These are phyloP conservation scores for Platerodrilus igneus DNA, from an alignment of 2,888 invertebrate genomes.

Conservation along the genomic window DNA sequence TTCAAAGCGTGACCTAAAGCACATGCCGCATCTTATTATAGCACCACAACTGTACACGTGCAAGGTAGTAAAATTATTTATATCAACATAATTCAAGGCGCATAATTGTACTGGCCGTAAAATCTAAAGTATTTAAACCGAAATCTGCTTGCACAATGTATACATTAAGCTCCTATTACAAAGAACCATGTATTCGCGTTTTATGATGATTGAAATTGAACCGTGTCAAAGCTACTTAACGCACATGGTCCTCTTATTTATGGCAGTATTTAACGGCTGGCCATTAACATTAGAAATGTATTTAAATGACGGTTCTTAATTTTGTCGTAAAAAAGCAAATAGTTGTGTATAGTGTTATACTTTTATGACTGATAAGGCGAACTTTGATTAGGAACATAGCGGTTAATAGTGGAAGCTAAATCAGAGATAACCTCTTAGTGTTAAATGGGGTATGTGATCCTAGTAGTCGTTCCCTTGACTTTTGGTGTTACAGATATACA, in stretches of 20 bases:
- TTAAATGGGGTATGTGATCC: constrained; percentile 32
- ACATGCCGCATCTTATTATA: too few relatives aligned
- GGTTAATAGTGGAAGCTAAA: constrained; percentile 34
- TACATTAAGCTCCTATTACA: constrained; percentile 42
- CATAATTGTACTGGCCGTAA: constrained; percentile 16
- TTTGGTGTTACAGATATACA: constrained; percentile 31
- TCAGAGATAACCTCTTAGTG: constrained; percentile 33
- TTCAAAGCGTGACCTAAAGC: too few relatives aligned
- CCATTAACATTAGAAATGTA: constrained; percentile 45
- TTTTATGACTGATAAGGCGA: too few relatives aligned
- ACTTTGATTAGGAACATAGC: too few relatives aligned
- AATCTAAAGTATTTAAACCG: constrained; percentile 12
- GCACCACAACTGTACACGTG: too few relatives aligned
- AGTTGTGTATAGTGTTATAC: constrained; percentile 45
- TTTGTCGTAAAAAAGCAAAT: constrained; percentile 45
- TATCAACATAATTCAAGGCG: constrained; percentile 15
- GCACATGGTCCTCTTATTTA: constrained; percentile 43
- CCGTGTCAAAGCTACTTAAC: constrained; percentile 45
- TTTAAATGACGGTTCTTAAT: constrained; percentile 47
- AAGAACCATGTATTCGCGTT: constrained; percentile 39
- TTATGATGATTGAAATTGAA: constrained; percentile 47
- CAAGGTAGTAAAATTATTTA: constrained; percentile 11
- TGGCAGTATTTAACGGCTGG: constrained; percentile 43
- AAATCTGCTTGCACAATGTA: constrained; percentile 22
- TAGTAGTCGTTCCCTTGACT: constrained; percentile 29